phyloP scores from a whole-genome alignment of 2,888 invertebrate species.

The Argyresthia albistria region DNA sequence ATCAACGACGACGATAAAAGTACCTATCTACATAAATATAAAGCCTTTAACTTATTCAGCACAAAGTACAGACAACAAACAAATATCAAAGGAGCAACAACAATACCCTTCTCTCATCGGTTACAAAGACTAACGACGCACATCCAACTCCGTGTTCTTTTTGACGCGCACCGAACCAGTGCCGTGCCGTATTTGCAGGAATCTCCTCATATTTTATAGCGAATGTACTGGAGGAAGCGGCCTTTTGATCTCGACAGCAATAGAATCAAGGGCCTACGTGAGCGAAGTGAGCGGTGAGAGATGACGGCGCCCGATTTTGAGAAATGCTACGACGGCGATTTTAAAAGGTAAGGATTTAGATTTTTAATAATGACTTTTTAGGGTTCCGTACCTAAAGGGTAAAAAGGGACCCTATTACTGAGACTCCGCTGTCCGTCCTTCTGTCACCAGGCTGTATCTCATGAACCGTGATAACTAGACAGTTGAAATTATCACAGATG shows the following conservation, averaged over 20 bases:
- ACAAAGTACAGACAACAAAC: background rate
- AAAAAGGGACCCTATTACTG: too few species aligned
- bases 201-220: conserved; percentile 15
- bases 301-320: background rate
- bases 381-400: too few species aligned
- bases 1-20: too few species aligned
- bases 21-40: too few species aligned
- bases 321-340: too few species aligned
- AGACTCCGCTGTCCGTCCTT: too few species aligned
- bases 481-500: too few species aligned
- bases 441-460: too few species aligned
- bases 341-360: too few species aligned
- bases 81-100: background rate
- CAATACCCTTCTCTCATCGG: conserved; percentile 10
- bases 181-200: conserved; percentile 15
- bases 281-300: background rate
- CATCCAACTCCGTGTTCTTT: conserved; percentile 11
- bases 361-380: too few species aligned
- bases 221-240: conserved; percentile 10
- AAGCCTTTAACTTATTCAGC: too few species aligned
- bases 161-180: conserved; percentile 15
- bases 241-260: conserved; percentile 27
- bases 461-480: too few species aligned
- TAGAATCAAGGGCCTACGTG: conserved; percentile 17
- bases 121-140: conserved; percentile 2